Evolutionary conservation across 2,888 invertebrate genomes (phyloP), one percentile per base, ranked within the genome.

Genomic region (Pseudoips prasinana): DNA sequence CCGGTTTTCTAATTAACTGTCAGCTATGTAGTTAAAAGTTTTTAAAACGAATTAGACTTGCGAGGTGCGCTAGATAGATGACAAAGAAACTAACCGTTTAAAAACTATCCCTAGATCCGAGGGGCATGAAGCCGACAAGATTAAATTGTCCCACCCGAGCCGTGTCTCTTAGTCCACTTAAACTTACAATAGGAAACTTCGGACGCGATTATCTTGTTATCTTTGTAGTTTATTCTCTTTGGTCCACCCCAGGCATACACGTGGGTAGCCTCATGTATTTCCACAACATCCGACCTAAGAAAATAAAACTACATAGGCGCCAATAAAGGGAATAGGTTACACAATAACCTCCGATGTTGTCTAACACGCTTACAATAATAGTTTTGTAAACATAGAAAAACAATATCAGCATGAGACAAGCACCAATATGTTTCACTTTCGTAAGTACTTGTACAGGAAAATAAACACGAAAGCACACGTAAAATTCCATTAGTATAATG

Each of bases 81-180:
- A 72, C 68, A 74, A 76, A 75, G 72, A 71, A 73, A 72, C 69
- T 64, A 65, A 74, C 69, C 73, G 69, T 75, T 79, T 79, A 76
- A 80, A 74, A 78, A 72, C 73, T 76, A 70, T 51, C 59, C 54
- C 33, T 55, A 49, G 47, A 52, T 60, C 67, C 56, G 56, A 48
- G 53, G 62, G 59, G 64, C 66, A 64, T 65, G 75, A 64, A 73
- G 67, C 68, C 71, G 71, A 65, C 77, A 66, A 75, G 78, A 81
- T 79, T 79, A 81, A 82, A 80, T 80, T 81, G 81, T 79, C 75
- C 71, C 70, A 66, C 71, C 70, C 64, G 61, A 60, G 63, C 69
- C 72, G 57, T 61, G 66, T 64, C 66, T 64, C 59, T 61, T 67
- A 58, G 61, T 68, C 65, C 66, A 68, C 65, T 73, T 72, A 65